Evolutionary conservation across 2,888 invertebrate genomes (phyloP), one percentile per base, ranked within the genome.

Genomic region (Sminthurinus aureus): DNA sequence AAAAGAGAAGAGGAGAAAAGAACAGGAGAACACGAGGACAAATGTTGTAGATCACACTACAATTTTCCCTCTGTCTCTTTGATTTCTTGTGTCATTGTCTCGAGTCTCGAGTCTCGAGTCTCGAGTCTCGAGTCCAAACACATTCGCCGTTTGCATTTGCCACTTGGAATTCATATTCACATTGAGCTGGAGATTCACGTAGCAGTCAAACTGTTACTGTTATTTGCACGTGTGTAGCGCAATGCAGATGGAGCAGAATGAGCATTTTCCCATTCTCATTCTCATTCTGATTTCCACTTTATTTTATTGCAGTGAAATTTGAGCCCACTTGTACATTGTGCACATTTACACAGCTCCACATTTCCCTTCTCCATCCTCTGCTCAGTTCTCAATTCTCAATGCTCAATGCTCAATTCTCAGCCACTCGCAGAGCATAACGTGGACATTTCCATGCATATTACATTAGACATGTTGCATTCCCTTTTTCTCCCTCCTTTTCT

Each of bases 231-330:
- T 71, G 71, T 71, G 22, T 71, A 71, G 71, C 71, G 71, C 71
- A 71, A 24, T 71, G 71, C 71, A 71, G 71, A 71, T 71, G 24
- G 26, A 71, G 24, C 0, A 69, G 20, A 69, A 69, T 22, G 9
- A n/a, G 69, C 52, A 11, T n/a, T n/a, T n/a, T n/a, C n/a, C 58
- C 9, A 15, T 15, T 15, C 58, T 58, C 58, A 9, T 58, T 58
- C 15, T 8, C 20, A 24, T 71, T 24, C 71, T 71, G 71, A 76
- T 76, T 76, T 58, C 58, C 76, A 76, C 76, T 76, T 76, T 58
- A 76, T 52, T 76, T 76, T 76, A 76, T 76, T 76, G 52, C 58
- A 6, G 0, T n/a, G 58, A 76, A 76, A 26, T 71, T 8, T n/a
- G 8, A 18, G 22, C n/a, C 22, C 18, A 3, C 13, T 22, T 73